Percentiles rank a stretch among this genome's conserved stretches.
Conservation (phyloP, 2,888 invertebrate species). For the Lypha dubia region DNA sequence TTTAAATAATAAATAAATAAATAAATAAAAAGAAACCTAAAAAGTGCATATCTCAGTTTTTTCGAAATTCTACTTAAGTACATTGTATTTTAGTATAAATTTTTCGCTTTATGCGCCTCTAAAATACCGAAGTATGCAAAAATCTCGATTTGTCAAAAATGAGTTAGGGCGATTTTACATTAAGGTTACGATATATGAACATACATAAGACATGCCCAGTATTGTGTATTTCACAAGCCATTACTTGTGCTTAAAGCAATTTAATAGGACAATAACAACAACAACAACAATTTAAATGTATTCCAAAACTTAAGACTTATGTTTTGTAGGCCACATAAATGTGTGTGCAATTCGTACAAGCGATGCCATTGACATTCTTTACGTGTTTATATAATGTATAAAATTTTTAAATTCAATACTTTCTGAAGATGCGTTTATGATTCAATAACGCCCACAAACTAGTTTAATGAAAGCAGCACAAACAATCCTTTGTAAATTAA, state of each 20-base stretch:
- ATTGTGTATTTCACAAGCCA: too few relatives aligned
- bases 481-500: constrained; percentile 24
- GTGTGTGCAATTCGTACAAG: constrained; percentile 18
- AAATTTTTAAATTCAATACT: constrained; percentile 43
- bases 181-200: too few relatives aligned
- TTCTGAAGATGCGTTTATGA: constrained; percentile 28
- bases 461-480: constrained; percentile 48
- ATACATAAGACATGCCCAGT: too few relatives aligned
- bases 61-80: too few relatives aligned
- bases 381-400: constrained; percentile 46
- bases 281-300: constrained; percentile 34
- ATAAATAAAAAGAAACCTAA: too few relatives aligned
- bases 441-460: constrained; percentile 42
- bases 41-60: too few relatives aligned
- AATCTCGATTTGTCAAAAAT: too few relatives aligned
- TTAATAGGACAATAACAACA: background rate
- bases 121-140: too few relatives aligned
- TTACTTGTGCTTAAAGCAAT: background rate
- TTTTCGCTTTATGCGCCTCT: too few relatives aligned
- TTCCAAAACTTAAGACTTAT: constrained; percentile 6
- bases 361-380: constrained; percentile 42
- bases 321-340: constrained; percentile 10
- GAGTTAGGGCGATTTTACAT: too few relatives aligned
- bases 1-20: too few relatives aligned
- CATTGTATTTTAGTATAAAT: too few relatives aligned